Evolutionary conservation across 2,797 vertebrate species (phyloP).

Genomic region (Prunella strophiata): DNA sequence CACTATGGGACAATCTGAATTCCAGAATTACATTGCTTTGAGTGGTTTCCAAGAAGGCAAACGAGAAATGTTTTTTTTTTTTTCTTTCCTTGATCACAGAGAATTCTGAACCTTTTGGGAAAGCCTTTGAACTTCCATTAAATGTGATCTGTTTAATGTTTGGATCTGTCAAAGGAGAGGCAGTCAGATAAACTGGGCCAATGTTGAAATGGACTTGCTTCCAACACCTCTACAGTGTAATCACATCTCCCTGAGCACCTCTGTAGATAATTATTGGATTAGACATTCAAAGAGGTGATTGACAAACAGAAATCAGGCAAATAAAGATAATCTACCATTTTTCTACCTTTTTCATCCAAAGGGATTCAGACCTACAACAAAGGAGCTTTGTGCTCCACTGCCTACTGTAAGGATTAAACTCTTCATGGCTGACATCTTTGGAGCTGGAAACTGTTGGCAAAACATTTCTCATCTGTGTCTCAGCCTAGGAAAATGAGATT

Average conservation of each 20-base stretch:
- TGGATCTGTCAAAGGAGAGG: neutral
- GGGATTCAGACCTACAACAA: neutral
- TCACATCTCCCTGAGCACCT: slow-evolving; percentile 4
- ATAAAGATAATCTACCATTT: slow-evolving; percentile 10
- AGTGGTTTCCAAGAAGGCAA: slow-evolving; percentile 55
- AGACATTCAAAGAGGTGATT: neutral
- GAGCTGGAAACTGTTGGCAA: slow-evolving; percentile 11
- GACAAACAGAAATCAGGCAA: slow-evolving; percentile 4
- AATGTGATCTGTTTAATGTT: slow-evolving; percentile 68
- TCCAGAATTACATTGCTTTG: neutral
- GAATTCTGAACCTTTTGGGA: slow-evolving; percentile 36
- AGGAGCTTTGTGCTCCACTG: neutral
- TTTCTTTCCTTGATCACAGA: neutral
- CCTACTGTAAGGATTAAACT: neutral
- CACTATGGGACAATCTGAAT: neutral
- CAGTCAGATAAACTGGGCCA: slow-evolving; percentile 13
- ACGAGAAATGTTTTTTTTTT: neutral
- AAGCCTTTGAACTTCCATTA: slow-evolving; percentile 73
- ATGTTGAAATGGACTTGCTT: slow-evolving; percentile 37
- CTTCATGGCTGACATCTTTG: neutral
- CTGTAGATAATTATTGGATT: slow-evolving; percentile 41
- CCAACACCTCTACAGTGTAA: slow-evolving; percentile 22
- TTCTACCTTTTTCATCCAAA: neutral
- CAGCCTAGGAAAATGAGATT: slow-evolving; percentile 9
- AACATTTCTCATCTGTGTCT: slow-evolving; percentile 14